Evolutionary conservation across 2,797 vertebrate genomes (phyloP).

Genomic region (Poeciliopsis infans): DNA sequence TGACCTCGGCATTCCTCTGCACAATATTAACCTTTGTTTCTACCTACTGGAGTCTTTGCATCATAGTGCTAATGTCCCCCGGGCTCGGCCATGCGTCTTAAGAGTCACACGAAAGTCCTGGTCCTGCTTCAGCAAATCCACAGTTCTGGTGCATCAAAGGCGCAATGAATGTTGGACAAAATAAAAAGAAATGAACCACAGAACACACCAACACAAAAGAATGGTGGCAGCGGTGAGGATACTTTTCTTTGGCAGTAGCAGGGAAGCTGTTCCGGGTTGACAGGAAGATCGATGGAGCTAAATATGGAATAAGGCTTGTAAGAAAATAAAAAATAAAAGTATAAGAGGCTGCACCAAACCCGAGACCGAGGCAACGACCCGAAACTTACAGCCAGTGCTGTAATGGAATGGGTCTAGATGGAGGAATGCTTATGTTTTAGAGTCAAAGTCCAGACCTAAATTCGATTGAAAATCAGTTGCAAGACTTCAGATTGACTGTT

Average conservation of each 20-base stretch:
- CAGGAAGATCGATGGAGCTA: not conserved
- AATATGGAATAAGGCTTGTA: not conserved
- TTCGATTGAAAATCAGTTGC: not conserved
- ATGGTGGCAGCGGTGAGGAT: not conserved
- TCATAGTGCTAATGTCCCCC: no score
- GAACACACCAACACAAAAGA: not conserved
- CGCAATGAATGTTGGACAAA: not conserved
- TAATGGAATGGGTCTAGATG: not conserved
- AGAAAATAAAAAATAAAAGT: not conserved
- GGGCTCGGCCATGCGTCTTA: no score
- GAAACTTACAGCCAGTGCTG: not conserved
- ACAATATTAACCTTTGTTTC: no score
- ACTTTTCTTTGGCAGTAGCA: not conserved
- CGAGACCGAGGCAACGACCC: not conserved
- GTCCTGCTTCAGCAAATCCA: no score
- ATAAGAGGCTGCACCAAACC: not conserved
- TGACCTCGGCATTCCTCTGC: no score
- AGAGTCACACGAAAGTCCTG: no score
- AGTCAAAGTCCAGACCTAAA: not conserved
- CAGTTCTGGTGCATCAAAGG: not conserved
- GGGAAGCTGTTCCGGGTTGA: not conserved
- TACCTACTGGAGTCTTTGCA: no score
- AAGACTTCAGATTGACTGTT: not conserved
- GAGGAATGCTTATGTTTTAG: not conserved
- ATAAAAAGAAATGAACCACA: not conserved